These are phyloP conservation scores for Ptychodera flava DNA, from an alignment of 35 echinoderm and acorn worm genomes.

Conservation along the genomic window DNA sequence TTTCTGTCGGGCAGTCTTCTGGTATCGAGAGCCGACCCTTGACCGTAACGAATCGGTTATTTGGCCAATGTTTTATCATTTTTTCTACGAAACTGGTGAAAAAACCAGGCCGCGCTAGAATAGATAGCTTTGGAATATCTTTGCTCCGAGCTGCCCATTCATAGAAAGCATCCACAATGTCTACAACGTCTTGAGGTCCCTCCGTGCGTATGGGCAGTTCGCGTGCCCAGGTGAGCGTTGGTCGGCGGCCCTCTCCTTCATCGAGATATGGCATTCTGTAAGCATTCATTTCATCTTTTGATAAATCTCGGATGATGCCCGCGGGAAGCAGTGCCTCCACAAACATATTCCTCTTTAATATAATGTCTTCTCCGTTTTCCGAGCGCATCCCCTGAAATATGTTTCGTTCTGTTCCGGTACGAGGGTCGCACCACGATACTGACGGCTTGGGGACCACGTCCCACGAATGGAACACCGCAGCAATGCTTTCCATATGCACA, in stretches of 20 bases:
- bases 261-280: slow-evolving; percentile 64
- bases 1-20: slow-evolving; percentile 75
- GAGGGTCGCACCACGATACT: too few species aligned
- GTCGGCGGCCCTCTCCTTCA: slow-evolving; percentile 62
- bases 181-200: slow-evolving; percentile 76
- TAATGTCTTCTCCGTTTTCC: slow-evolving; percentile 61
- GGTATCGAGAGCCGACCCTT: slow-evolving; percentile 74
- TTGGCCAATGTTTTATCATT: slow-evolving; percentile 40
- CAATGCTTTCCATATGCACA: slow-evolving; percentile 52
- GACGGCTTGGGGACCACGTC: slow-evolving; percentile 53
- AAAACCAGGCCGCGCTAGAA: slow-evolving; percentile 63
- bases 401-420: slow-evolving; percentile 20
- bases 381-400: slow-evolving; percentile 64
- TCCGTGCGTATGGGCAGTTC: slow-evolving; percentile 63
- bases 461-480: slow-evolving; percentile 24
- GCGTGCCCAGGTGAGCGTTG: slow-evolving; percentile 78
- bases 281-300: slow-evolving; percentile 60
- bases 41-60: slow-evolving; percentile 37
- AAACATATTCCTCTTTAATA: slow-evolving; percentile 81
- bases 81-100: slow-evolving; percentile 39
- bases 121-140: slow-evolving; percentile 63
- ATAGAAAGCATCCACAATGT: slow-evolving; percentile 34
- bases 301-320: slow-evolving; percentile 43
- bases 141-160: slow-evolving; percentile 43
- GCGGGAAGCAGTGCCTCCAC: slow-evolving; percentile 53